These are phyloP conservation scores for Altica lythri DNA, from an alignment of 2,888 invertebrate species.

Conservation along the genomic window DNA sequence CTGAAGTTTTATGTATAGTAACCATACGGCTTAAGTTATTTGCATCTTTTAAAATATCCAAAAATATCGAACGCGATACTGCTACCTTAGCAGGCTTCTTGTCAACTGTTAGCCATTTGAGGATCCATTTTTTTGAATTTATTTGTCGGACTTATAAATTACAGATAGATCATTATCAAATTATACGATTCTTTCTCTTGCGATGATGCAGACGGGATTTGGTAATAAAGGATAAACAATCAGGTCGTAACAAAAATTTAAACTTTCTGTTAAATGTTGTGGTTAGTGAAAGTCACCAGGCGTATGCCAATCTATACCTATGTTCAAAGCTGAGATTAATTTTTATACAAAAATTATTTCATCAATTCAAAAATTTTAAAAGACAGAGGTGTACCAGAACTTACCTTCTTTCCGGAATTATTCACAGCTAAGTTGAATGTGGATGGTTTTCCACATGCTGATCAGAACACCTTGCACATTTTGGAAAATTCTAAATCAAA, in stretches of 20 bases:
- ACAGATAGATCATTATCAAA: too few species aligned
- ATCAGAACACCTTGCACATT: slow-evolving; percentile 60
- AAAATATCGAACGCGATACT: too few species aligned
- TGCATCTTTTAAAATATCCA: too few species aligned
- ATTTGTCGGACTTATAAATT: too few species aligned
- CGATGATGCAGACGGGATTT: slow-evolving; percentile 23
- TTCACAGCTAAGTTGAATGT: slow-evolving; percentile 52
- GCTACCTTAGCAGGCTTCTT: too few species aligned
- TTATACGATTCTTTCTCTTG: too few species aligned
- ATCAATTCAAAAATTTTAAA: slow-evolving; percentile 56
- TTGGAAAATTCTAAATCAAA: slow-evolving; percentile 58
- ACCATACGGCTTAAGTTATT: too few species aligned
- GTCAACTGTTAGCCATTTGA: too few species aligned
- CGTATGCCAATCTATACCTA: slow-evolving; percentile 59
- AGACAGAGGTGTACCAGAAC: slow-evolving; percentile 49
- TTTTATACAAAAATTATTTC: slow-evolving; percentile 58
- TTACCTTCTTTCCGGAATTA: slow-evolving; percentile 56
- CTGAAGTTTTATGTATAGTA: too few species aligned
- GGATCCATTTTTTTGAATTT: too few species aligned
- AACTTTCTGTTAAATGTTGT: slow-evolving; percentile 7
- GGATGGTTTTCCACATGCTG: slow-evolving; percentile 39
- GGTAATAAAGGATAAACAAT: slow-evolving; percentile 3
- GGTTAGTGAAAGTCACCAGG: too few species aligned
- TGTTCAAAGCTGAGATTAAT: slow-evolving; percentile 59
- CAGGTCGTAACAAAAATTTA: slow-evolving; percentile 3